Conservation (phyloP, 2,113 vertebrate species). For the Nannobrachium achirus region DNA sequence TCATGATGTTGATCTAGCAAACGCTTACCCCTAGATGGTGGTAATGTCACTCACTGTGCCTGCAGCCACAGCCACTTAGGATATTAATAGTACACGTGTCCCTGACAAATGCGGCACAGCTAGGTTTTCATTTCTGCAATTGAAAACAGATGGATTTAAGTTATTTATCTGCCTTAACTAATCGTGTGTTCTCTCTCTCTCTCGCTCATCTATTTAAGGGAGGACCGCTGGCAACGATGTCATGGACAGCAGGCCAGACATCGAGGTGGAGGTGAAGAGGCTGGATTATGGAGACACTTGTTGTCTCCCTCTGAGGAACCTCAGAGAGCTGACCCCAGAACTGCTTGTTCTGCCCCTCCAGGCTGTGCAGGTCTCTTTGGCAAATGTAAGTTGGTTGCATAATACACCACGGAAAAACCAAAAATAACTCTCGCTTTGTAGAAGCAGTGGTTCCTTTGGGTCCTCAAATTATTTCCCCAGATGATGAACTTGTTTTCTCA, state of each 20-base stretch:
- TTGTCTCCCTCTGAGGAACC: slow-evolving; percentile 63
- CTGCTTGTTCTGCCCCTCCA: slow-evolving; percentile 64
- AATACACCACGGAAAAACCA: background rate
- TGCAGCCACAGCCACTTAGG: slow-evolving; percentile 12
- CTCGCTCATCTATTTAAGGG: slow-evolving; percentile 4
- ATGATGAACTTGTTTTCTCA: too few relatives aligned
- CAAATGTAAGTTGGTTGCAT: slow-evolving; percentile 63
- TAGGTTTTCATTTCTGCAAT: background rate
- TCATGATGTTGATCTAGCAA: slow-evolving; percentile 21
- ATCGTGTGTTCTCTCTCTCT: slow-evolving; percentile 2
- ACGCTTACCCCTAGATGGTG: slow-evolving; percentile 63
- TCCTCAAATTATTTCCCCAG: too few relatives aligned
- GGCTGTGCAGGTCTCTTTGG: slow-evolving; percentile 74
- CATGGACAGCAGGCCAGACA: slow-evolving; percentile 26
- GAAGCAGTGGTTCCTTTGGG: too few relatives aligned
- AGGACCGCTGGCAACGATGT: slow-evolving; percentile 1
- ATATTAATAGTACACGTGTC: background rate
- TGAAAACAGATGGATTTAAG: background rate
- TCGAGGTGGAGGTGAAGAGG: slow-evolving; percentile 72
- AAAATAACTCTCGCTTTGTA: too few relatives aligned
- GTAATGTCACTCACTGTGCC: slow-evolving; percentile 43
- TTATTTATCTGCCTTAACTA: background rate
- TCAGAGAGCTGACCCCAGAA: slow-evolving; percentile 63
- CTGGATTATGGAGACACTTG: slow-evolving; percentile 74
- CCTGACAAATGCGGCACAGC: too few relatives aligned